Base-by-base conservation (phyloP, 2,888 invertebrate genomes). In the Pasiphila rectangulata region DNA sequence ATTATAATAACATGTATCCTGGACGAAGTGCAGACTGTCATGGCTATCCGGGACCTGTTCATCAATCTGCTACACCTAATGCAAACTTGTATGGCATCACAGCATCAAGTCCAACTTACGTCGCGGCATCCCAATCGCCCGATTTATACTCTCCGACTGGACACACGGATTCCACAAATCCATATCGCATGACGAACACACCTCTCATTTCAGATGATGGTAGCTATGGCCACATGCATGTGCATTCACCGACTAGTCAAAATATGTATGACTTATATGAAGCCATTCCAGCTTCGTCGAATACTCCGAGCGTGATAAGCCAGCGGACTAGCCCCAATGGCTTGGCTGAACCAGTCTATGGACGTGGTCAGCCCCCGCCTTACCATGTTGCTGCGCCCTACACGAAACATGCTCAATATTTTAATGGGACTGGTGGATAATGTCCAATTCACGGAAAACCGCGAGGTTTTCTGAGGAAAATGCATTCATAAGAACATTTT, bases 371-470 rank as follows among this genome's bases (percentile, higher is more conserved):
- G 64, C 95, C 95, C 9, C 95, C 95, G 1, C 95, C 95, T 0
- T 96, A 95, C 81, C 94, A 95, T 66, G 94, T 95, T 67, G 95
- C 95, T 17, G 94, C 95, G 15, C 93, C 93, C 2, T 95, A 93
- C 69, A 95, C 95, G 7, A 95, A 94, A 87, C 94, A 95, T 68
- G 94, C 94, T 56, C 91, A 92, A 69, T 91, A 91, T 67, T 93
- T 92, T 63, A 90, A 90, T 68, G 88, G 88, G 38, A 83, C 86
- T 34, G 87, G 88, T 59, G 87, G 87, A 83, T 88, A 87, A 74
- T 77, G 72, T 61, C 64, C 60, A 50, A 59, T 56, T 50, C 59
- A 64, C 40, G 62, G 71, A 64, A 75, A 64, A 66, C 65, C 59
- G 24, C 56, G 51, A 54, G 58, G 67, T 71, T 69, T 60, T 61